Evolutionary conservation across 2,113 vertebrate genomes (phyloP), one percentile per base, ranked within the genome.

Genomic region (Bagarius yarrelli): DNA sequence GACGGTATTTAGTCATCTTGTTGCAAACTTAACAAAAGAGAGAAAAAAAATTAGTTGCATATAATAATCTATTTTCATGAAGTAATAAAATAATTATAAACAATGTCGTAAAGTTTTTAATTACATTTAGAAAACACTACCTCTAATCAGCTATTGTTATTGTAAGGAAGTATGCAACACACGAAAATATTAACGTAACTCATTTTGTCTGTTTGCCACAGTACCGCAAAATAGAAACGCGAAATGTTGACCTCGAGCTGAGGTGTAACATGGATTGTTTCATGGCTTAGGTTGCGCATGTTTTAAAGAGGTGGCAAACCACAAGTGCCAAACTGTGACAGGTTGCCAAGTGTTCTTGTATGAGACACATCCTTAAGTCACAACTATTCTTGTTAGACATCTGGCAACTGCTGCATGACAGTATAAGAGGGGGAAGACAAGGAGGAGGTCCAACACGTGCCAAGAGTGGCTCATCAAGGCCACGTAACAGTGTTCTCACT

Each of bases 1-100:
- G 93, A 5, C 92, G 92, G 85, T 95, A 96, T 86, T 92, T 95
- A 83, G 95, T 95, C 93, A 97, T 94, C 91, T 96, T 95, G 88
- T 98, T 94, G 91, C 98, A 99, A 83, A 98, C 98, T 95, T 87
- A 60, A 87, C 84, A 64, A 85, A 63, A 90, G 34, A 76, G 34
- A 36, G 63, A 44, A 75, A 80, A 76, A 83, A 4, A 23, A 36
- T 81, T 14, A 79, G 34, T 25, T 55, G 64, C 66, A 63, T 32
- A 53, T 53, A 75, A 1, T 52, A 79, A 56, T 63, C 27, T 34
- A 21, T 32, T 8, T 57, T 4, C 30, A 30, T 52, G 27, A 30
- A 71, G 11, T 52, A 32, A 32, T 72, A 0, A 13, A 53, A 8
- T 55, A 19, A 73, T 32, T 16, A 34, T 13, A 34, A 55, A 53